A percentile compares a stretch with the other conserved stretches of the same genome.
These are phyloP conservation scores for Catharus ustulatus DNA, from an alignment of 2,797 vertebrate genomes.

Conservation along the genomic window DNA sequence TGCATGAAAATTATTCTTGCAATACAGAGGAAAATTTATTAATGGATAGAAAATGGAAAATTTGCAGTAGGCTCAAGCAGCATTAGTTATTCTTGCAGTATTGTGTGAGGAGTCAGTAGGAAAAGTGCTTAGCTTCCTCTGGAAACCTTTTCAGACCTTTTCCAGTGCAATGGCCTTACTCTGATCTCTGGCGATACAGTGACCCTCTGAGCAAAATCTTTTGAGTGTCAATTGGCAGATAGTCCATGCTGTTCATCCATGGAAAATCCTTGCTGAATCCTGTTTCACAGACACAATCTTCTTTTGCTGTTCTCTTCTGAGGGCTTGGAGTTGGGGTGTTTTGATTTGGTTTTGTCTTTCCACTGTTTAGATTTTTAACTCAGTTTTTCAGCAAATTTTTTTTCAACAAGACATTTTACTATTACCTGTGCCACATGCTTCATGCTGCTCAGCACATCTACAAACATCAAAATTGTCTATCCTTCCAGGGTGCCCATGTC, in stretches of 20 bases:
- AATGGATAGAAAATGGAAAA: neutral
- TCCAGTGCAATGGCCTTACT: neutral
- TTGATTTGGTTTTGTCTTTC: neutral
- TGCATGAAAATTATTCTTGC: neutral
- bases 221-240: neutral
- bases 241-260: neutral
- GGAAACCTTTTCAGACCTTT: neutral
- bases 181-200: neutral
- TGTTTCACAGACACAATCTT: neutral
- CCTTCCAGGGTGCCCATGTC: neutral
- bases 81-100: neutral
- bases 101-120: neutral
- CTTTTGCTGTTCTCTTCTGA: neutral
- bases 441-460: neutral
- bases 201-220: neutral
- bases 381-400: neutral
- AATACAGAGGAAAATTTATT: neutral
- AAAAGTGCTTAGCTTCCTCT: neutral
- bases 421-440: neutral
- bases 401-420: neutral
- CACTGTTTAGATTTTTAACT: neutral
- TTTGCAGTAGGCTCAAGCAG: neutral
- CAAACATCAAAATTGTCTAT: neutral
- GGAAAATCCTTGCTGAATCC: neutral
- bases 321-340: accelerated